Evolutionary conservation across 2,797 vertebrate species (phyloP), one percentile per base, ranked within the genome.

Genomic region (Rhinella marina): DNA sequence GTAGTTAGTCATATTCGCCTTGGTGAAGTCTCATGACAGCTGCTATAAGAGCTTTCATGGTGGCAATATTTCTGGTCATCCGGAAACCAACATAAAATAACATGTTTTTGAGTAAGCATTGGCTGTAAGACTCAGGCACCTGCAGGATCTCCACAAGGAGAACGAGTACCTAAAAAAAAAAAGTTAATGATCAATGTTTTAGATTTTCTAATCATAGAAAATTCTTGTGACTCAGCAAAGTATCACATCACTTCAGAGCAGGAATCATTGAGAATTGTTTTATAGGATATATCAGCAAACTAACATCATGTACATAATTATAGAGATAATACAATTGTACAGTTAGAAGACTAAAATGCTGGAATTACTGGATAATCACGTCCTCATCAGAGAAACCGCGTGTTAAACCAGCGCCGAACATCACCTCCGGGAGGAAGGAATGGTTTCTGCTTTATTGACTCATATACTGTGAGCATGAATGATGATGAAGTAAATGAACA

Each of bases 401-500:
- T 59, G 41, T 41, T 73, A 27, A 29, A 56, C 19, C 3, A 73
- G 19, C 17, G 7, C 48, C 59, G 25, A 29, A 57, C 82, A 73
- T 23, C 68, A 41, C 82, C 54, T 7, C 68, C 11, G 82, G 52
- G 66, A 83, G 29, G 29, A 73, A 0, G 16, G 27, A 83, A 72
- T 29, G 66, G 27, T 9, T 29, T 57, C 21, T 25, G 19, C 66
- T 59, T 52, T 57, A 83, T 83, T 52, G 72, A 2, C 81, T 73
- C 66, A 57, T 52, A 59, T 16, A n/a, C 54, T 11, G 29, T 48
- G n/a, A 57, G 57, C 66, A 41, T 57, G 27, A 56, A 29, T 41
- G 54, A 72, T 73, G 81, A 83, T 83, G 52, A 32, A 84, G 50
- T 73, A 27, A 73, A 27, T n/a, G 68, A 73, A 84, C 16, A 25